Base-by-base conservation (phyloP, 2,113 vertebrate species). In the Antechinus stuartii region DNA sequence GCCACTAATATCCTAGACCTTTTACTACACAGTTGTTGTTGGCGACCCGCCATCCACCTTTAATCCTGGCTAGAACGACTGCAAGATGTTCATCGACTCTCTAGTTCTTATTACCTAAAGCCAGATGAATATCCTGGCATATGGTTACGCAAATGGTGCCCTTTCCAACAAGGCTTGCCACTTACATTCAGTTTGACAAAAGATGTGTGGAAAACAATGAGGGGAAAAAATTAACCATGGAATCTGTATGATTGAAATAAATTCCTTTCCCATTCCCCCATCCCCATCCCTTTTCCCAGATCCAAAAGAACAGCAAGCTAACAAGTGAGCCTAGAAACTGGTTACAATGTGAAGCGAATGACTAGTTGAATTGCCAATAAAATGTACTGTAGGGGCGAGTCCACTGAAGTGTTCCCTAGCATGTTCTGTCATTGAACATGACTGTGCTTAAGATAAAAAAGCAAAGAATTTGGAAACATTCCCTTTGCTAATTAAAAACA, bases 101-200 rank as follows among this genome's bases (percentile, higher is more conserved):
- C 61, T 23, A 46, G 11, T 92, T 97, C 95, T 92, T 90, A 56
- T 54, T 94, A 96, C n/a, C 96, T 35, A 92, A 93, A 95, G 95
- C 97, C 96, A 97, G 91, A 97, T 84, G 93, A 96, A 94, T 35
- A 91, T 93, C 94, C 91, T 96, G 95, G 97, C 24, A 3, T 30
- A 56, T 57, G 47, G 2, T 92, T 96, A 96, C 92, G 93, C 68
- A 97, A 97, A 95, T 90, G 76, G 3, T 25, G 52, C 30, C 94
- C 94, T 97, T 96, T 97, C 90, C 92, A 98, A 96, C 61, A 54
- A 46, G 91, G 52, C 93, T 97, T 97, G 26, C 61, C 52, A 2
- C 30, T 96, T 24, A 5, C 92, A 76, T 92, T 96, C 56, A 97
- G 94, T 96, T 97, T 91, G 90, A 94, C 94, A 50, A 91, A 93